Evolutionary conservation across 2,797 vertebrate genomes (phyloP).

Genomic region (Scomberomorus guttatus): DNA sequence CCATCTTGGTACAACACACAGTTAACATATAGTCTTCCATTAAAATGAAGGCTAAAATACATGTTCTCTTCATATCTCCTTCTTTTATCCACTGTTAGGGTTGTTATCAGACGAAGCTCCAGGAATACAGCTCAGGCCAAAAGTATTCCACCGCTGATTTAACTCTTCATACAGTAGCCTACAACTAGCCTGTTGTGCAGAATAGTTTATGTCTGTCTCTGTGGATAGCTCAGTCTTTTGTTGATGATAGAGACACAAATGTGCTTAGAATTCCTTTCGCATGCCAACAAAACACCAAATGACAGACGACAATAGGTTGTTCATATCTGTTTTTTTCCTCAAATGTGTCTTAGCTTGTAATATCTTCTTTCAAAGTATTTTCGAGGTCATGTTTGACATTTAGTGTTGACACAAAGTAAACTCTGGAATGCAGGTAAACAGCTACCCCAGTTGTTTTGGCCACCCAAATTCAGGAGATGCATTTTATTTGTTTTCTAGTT

Average conservation of each 20-base stretch:
- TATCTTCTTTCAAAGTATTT: conserved; percentile 70
- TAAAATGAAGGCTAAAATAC: conserved; percentile 60
- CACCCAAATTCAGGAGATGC: conserved; percentile 66
- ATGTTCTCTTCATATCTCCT: conserved; percentile 64
- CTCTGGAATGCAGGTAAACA: conserved; percentile 75
- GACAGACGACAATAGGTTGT: conserved; percentile 74
- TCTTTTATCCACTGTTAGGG: conserved; percentile 46
- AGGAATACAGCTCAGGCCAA: conserved; percentile 62
- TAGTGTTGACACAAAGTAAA: conserved; percentile 69
- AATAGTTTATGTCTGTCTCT: conserved; percentile 73
- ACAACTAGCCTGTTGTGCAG: conserved; percentile 78
- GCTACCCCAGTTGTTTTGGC: conserved; percentile 63
- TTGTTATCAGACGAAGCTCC: conserved; percentile 62
- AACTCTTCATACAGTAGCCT: conserved; percentile 64
- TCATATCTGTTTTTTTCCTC: conserved; percentile 58
- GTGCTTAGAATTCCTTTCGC: conserved; percentile 88
- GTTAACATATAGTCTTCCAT: conserved; percentile 59
- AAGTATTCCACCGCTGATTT: conserved; percentile 64
- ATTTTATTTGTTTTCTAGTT: conserved; percentile 55
- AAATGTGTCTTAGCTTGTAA: conserved; percentile 60
- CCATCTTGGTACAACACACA: conserved; percentile 62
- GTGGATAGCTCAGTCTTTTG: conserved; percentile 81
- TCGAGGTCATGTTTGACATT: conserved; percentile 72
- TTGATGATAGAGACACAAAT: conserved; percentile 85
- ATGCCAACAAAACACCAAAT: conserved; percentile 87